A percentile compares a stretch with the other conserved stretches of the same genome.
phyloP scores from a whole-genome alignment of 2,797 vertebrate species.

The Amazonetta brasiliensis region DNA sequence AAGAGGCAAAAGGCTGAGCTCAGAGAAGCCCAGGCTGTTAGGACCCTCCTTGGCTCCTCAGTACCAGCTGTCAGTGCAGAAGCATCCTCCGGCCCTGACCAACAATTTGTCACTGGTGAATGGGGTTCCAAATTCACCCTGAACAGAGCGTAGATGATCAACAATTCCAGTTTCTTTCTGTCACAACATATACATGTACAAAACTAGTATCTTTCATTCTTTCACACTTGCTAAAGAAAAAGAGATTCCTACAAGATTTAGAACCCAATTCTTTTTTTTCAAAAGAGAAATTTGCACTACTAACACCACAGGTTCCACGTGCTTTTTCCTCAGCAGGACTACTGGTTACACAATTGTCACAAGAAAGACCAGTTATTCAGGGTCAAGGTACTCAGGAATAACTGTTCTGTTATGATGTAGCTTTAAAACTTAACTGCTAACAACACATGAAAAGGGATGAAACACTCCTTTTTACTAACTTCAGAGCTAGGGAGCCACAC shows the following conservation, averaged over 20 bases:
- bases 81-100: background rate
- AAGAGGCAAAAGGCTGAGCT: background rate
- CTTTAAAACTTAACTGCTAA: background rate
- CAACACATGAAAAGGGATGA: background rate
- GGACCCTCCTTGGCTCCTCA: fast-evolving
- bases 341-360: background rate
- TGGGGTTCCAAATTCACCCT: background rate
- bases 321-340: background rate
- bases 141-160: background rate
- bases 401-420: background rate
- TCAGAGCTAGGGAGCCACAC: background rate
- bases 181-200: fast-evolving
- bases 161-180: background rate
- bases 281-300: background rate
- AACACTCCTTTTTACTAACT: background rate
- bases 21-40: background rate
- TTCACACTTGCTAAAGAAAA: background rate
- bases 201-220: background rate
- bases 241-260: background rate
- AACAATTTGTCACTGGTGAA: background rate
- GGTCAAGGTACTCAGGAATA: background rate
- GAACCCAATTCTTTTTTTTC: background rate
- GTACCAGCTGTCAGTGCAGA: background rate
- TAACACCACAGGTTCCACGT: background rate
- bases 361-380: background rate